Conservation (phyloP, 2,888 invertebrate species). For the Lepidochrysops patricia region DNA sequence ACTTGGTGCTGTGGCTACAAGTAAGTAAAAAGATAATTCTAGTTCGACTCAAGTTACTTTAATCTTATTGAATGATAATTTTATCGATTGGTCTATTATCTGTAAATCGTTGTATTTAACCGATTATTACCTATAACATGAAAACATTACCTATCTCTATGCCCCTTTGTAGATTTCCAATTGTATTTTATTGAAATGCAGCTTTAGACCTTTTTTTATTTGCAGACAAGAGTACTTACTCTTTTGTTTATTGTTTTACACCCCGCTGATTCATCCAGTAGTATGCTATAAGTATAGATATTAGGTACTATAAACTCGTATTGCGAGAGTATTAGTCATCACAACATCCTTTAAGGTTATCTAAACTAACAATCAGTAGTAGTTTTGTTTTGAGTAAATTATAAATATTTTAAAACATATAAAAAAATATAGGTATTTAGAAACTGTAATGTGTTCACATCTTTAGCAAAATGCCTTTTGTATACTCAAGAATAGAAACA, state of each 20-base stretch:
- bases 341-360: slow-evolving; percentile 22
- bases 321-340: slow-evolving; percentile 25
- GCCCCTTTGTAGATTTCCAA: slow-evolving; percentile 18
- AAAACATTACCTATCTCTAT: not conserved
- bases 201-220: slow-evolving; percentile 14
- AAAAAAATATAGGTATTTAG: not conserved
- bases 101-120: not conserved
- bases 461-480: too few species aligned
- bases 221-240: slow-evolving; percentile 14
- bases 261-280: slow-evolving; percentile 28
- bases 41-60: not conserved
- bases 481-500: too few species aligned
- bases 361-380: slow-evolving; percentile 23
- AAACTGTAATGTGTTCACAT: too few species aligned
- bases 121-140: not conserved
- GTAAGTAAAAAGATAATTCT: not conserved
- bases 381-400: not conserved
- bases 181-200: slow-evolving; percentile 26
- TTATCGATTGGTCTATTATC: not conserved
- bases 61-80: not conserved
- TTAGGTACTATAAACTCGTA: slow-evolving; percentile 23
- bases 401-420: not conserved
- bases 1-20: too few species aligned
- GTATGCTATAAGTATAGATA: too few species aligned
- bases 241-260: slow-evolving; percentile 30